These are phyloP conservation scores for Akabosia matsudoensis DNA, from an alignment of 1,140 invertebrate genomes.

Conservation along the genomic window DNA sequence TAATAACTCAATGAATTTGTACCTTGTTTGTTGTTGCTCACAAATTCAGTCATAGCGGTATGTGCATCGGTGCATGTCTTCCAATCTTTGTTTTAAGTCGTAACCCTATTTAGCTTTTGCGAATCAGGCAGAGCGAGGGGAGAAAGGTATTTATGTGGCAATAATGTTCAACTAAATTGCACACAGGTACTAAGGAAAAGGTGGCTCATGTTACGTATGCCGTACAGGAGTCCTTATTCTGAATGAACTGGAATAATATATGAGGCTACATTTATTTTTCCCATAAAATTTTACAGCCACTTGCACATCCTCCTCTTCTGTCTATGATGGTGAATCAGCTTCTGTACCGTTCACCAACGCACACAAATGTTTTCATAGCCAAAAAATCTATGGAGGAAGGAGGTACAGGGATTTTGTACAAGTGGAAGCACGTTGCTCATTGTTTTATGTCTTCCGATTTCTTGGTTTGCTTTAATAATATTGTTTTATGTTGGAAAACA, in stretches of 20 bases:
- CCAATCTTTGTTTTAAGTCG: not conserved
- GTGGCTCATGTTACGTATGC: not conserved
- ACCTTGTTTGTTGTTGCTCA: too few species aligned
- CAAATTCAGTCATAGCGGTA: too few species aligned
- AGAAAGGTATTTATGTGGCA: not conserved
- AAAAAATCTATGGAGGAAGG: too few species aligned
- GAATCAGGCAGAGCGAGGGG: not conserved
- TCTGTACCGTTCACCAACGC: too few species aligned
- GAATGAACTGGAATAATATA: slow-evolving; percentile 7
- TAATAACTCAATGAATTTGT: not conserved
- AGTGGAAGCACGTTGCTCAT: not conserved
- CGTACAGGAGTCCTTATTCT: not conserved
- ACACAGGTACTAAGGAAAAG: not conserved
- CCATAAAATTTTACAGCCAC: slow-evolving; percentile 21
- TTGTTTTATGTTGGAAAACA: not conserved
- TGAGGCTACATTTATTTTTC: slow-evolving; percentile 7
- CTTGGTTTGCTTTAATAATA: not conserved
- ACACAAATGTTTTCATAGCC: too few species aligned
- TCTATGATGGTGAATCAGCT: too few species aligned
- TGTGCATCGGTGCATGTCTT: too few species aligned
- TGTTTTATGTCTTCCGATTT: not conserved
- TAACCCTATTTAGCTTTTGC: not conserved
- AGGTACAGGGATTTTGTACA: not conserved
- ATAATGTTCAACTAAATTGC: not conserved
- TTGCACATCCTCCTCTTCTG: not conserved